Base-by-base conservation (phyloP, 2,797 vertebrate genomes). In the Myripristis jacobus region DNA sequence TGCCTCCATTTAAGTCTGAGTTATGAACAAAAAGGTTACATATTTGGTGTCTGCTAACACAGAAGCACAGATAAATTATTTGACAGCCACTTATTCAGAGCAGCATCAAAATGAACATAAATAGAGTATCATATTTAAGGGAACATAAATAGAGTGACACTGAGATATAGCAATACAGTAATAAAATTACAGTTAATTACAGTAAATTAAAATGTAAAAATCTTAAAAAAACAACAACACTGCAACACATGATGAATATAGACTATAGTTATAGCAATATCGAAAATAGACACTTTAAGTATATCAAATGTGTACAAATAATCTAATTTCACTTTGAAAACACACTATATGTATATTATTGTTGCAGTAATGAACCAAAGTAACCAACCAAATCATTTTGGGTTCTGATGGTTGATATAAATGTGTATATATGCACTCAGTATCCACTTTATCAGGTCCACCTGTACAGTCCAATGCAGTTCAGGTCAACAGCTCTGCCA, bases 101-200 rank as follows among this genome's bases (percentile, higher is more conserved):
- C 5, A 36, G 16, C 3, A 65, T 38, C 27, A 60, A 63, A 77
- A 68, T 66, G 71, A 69, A 54, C 48, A 88, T 88, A 89, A 89
- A 90, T 89, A 89, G 67, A 79, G 78, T 60, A 69, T 72, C 44
- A 73, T 76, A 83, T 66, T 77, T 51, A 82, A 66, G 78, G 41
- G 73, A 77, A 73, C 69, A 84, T 90, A 90, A 90, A 90, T 90
- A 89, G 51, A 74, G 73, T 69, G 72, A 69, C 27, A 87, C 56
- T 38, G 41, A 47, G 47, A 80, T 64, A 83, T 79, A 81, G 38
- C 21, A 81, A 54, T 79, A 85, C 81, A 83, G 62, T 66, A 65
- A 69, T 56, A 76, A 21, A 74, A 18, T 69, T 63, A 76, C 24
- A 80, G 66, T 77, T 66, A 50, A 67, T 72, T 73, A 31, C 47